Conservation (phyloP, 1,140 invertebrate species). For the Bombus turneri region DNA sequence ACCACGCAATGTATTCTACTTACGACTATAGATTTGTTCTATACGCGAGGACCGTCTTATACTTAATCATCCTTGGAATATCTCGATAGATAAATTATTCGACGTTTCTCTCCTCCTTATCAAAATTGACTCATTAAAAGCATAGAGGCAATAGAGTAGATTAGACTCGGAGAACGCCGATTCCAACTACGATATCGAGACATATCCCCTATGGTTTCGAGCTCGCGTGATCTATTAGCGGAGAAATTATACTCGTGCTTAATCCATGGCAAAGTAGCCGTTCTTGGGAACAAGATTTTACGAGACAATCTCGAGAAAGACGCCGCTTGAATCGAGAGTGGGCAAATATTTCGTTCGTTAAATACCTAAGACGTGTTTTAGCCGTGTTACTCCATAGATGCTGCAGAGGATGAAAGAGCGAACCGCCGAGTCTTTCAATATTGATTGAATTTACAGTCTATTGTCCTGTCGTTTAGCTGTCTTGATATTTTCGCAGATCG, state of each 20-base stretch:
- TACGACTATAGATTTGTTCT: neutral
- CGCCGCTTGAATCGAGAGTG: neutral
- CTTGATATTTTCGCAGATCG: too few species aligned
- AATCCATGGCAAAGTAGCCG: neutral
- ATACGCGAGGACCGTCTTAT: neutral
- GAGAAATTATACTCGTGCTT: neutral
- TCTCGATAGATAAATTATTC: neutral
- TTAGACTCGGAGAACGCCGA: neutral
- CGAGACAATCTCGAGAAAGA: neutral
- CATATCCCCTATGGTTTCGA: neutral
- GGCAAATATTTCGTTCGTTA: neutral
- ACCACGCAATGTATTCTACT: too few species aligned
- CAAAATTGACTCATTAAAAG: neutral
- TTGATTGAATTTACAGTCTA: too few species aligned
- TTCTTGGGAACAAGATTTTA: neutral
- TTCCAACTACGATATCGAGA: neutral
- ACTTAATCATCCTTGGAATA: neutral
- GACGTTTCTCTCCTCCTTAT: neutral
- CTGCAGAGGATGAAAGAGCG: too few species aligned
- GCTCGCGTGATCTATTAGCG: neutral
- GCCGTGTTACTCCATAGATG: too few species aligned
- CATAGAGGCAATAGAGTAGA: neutral
- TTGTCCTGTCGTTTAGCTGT: too few species aligned
- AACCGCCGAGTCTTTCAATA: too few species aligned
- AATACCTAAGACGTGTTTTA: too few species aligned